These are phyloP conservation scores for Leucania comma DNA, from an alignment of 2,888 invertebrate genomes.

Conservation along the genomic window DNA sequence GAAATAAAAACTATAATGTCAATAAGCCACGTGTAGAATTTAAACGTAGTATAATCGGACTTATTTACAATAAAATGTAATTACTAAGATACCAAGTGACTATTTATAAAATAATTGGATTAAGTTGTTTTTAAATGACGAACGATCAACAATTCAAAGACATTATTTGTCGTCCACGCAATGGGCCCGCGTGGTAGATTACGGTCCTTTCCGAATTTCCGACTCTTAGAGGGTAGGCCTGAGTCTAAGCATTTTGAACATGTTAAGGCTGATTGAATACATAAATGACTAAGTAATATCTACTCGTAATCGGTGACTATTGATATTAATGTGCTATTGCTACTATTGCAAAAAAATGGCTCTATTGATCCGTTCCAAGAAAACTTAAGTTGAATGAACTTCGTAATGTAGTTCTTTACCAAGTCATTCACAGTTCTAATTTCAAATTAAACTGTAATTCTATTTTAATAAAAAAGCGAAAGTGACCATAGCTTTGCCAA, in stretches of 20 bases:
- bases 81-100: too few species aligned
- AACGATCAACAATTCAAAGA: too few species aligned
- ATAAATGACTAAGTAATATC: neutral
- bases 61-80: constrained; percentile 13
- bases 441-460: constrained; percentile 10
- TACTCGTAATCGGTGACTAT: neutral
- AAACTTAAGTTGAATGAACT: constrained; percentile 10
- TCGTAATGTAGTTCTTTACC: neutral
- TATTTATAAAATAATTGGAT: too few species aligned
- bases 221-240: too few species aligned
- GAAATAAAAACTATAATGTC: neutral
- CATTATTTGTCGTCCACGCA: too few species aligned
- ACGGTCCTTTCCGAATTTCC: too few species aligned
- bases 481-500: constrained; percentile 6
- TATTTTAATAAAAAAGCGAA: constrained; percentile 11
- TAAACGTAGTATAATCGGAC: constrained; percentile 22
- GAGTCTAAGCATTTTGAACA: too few species aligned
- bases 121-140: too few species aligned
- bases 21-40: constrained; percentile 38
- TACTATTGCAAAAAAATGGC: neutral
- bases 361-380: neutral
- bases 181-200: too few species aligned
- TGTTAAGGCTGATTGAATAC: too few species aligned
- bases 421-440: neutral
- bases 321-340: too few species aligned